A percentile compares a stretch with the other conserved stretches of the same genome.
phyloP scores from a whole-genome alignment of 2,888 invertebrate genomes.

The Chloroclysta siterata region DNA sequence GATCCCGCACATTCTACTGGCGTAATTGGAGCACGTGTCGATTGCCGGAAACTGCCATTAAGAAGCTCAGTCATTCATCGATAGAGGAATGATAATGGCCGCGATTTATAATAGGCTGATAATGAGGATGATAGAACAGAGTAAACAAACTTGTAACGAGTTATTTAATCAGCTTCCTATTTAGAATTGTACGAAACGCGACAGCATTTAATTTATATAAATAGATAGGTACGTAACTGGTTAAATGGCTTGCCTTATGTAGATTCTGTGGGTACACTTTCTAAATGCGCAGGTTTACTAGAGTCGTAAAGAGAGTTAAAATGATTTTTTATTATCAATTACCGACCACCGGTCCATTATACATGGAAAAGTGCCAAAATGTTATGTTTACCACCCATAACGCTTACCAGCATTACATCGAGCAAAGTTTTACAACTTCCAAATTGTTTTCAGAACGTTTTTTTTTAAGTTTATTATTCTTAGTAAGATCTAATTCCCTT shows the following conservation, averaged over 20 bases:
- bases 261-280: constrained; percentile 38
- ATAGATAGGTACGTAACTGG: constrained; percentile 20
- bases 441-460: constrained; percentile 21
- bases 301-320: constrained; percentile 40
- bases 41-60: constrained; percentile 45
- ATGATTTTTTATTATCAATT: constrained; percentile 51
- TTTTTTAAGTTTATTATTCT: constrained; percentile 17
- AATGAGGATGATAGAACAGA: constrained; percentile 23
- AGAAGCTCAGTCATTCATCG: constrained; percentile 38
- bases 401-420: constrained; percentile 34
- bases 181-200: constrained; percentile 20
- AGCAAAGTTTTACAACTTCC: constrained; percentile 29
- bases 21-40: constrained; percentile 42
- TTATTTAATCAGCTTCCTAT: constrained; percentile 9
- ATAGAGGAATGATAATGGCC: constrained; percentile 37
- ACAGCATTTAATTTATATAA: constrained; percentile 17
- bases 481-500: constrained; percentile 20
- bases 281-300: constrained; percentile 32
- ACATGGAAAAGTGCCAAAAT: constrained; percentile 50
- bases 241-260: constrained; percentile 30
- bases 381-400: constrained; percentile 38
- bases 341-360: constrained; percentile 43
- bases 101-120: constrained; percentile 29
- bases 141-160: constrained; percentile 10
- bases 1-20: constrained; percentile 38